Percentiles rank a stretch among this genome's conserved stretches.
Evolutionary conservation across 2,888 invertebrate species (phyloP).

Genomic region (Tenthredo notha): DNA sequence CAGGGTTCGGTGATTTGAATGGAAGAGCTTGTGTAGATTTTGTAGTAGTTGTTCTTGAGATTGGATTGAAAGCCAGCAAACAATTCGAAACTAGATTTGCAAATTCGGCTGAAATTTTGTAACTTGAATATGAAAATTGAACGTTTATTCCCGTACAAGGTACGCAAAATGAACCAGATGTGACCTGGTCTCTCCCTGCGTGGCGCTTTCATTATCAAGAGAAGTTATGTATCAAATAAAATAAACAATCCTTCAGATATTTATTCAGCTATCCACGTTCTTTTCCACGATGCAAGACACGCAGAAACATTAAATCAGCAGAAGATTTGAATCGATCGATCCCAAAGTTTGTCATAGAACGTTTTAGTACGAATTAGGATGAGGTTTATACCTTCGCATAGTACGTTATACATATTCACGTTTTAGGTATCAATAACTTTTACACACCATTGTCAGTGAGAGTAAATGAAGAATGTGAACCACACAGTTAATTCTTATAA

Average conservation of each 20-base stretch:
- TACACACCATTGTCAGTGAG: background rate
- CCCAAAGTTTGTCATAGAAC: background rate
- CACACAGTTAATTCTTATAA: background rate
- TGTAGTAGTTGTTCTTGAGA: background rate
- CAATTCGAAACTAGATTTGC: background rate
- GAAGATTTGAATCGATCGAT: conserved; percentile 12
- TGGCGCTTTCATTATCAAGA: background rate
- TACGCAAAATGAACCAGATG: background rate
- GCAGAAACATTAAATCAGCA: conserved; percentile 14
- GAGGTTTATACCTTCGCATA: background rate
- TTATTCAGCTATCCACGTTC: background rate
- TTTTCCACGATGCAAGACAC: background rate
- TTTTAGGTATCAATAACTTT: background rate
- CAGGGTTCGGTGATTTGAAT: background rate
- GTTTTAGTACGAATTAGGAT: background rate
- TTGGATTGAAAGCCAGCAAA: background rate
- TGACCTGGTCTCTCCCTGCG: background rate
- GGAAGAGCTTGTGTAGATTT: background rate
- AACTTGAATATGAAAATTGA: background rate
- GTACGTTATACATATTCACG: background rate
- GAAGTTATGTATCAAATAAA: background rate
- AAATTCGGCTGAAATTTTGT: background rate
- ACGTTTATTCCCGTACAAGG: background rate
- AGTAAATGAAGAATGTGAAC: background rate
- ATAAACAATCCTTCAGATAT: background rate